phyloP scores from a whole-genome alignment of 2,888 invertebrate species.

The Drosophila leonis region DNA sequence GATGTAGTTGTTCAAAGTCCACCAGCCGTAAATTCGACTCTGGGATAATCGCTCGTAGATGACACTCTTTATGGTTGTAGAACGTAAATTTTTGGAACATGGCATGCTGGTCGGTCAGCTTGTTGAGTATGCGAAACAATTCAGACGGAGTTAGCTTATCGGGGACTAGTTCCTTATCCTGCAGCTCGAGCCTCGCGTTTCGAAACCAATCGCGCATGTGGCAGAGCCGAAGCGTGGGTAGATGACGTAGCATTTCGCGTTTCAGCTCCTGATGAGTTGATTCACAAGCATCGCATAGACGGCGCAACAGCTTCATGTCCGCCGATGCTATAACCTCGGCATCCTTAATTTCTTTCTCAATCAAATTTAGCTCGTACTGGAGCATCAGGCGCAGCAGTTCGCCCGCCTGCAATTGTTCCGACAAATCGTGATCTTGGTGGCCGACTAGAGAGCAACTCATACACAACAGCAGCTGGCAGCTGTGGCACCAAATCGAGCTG shows the following conservation, averaged over 20 bases:
- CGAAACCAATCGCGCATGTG: constrained; percentile 7
- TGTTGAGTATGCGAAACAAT: background rate
- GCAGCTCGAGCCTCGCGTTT: background rate
- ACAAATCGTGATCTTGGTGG: background rate
- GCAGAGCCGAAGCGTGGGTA: background rate
- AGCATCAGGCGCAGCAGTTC: background rate
- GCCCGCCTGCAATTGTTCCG: background rate
- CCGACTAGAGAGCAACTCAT: background rate
- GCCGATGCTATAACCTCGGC: background rate
- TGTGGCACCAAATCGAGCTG: constrained; percentile 89
- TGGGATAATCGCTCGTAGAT: background rate
- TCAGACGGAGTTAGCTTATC: background rate
- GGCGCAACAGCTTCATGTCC: constrained; percentile 2
- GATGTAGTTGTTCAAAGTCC: constrained; percentile 11
- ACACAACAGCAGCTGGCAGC: constrained; percentile 87
- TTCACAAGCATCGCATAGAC: background rate
- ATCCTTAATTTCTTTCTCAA: background rate
- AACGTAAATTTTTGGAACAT: background rate
- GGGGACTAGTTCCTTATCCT: background rate
- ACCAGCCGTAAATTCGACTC: background rate
- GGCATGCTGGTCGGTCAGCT: background rate
- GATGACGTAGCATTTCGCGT: background rate
- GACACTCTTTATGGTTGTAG: background rate
- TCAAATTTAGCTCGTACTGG: background rate
- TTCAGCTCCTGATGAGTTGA: background rate